Evolutionary conservation across 2,888 invertebrate genomes (phyloP).

Genomic region (Spilarctia lutea): DNA sequence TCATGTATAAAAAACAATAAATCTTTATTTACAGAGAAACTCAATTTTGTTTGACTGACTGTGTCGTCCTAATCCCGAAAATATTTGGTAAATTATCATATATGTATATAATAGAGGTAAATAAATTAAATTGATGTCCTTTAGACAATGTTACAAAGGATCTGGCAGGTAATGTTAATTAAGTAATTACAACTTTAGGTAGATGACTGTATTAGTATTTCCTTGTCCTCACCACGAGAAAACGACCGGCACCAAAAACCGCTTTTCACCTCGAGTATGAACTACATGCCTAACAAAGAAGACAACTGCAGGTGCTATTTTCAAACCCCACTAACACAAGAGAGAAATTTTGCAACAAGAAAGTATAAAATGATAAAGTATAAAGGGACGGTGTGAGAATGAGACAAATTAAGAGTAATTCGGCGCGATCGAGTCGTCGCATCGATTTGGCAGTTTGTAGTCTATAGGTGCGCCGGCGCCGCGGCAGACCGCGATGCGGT

Average conservation of each 20-base stretch:
- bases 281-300: neutral
- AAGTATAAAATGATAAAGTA: slow-evolving; percentile 16
- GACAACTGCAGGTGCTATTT: neutral
- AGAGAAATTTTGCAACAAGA: neutral
- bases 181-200: neutral
- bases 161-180: neutral
- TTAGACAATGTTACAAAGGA: neutral
- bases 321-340: neutral
- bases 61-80: too few relatives aligned
- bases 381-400: slow-evolving; percentile 14
- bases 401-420: slow-evolving; percentile 31
- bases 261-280: neutral
- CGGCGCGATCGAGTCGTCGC: slow-evolving; percentile 8
- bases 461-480: neutral
- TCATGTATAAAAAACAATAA: too few relatives aligned
- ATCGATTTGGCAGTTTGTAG: slow-evolving; percentile 17
- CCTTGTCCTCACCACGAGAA: neutral
- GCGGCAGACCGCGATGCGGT: neutral
- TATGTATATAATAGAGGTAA: too few relatives aligned
- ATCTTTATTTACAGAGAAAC: too few relatives aligned
- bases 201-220: neutral
- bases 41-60: too few relatives aligned
- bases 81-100: too few relatives aligned
- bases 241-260: fast-evolving
- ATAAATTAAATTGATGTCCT: neutral